phyloP scores from a whole-genome alignment of 2,797 vertebrate species.

The Sandelia bainsii region DNA sequence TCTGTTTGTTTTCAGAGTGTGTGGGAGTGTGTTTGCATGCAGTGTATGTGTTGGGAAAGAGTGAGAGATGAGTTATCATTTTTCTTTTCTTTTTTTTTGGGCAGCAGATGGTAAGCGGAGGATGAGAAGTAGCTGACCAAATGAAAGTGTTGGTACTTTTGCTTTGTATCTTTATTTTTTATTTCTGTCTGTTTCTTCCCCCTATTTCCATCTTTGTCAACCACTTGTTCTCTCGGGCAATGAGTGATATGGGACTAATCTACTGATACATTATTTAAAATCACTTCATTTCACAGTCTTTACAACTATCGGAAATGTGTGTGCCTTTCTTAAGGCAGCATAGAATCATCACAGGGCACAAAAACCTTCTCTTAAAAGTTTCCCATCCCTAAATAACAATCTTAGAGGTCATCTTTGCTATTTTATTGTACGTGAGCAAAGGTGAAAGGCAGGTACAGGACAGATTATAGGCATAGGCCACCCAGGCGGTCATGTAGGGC shows the following conservation, averaged over 20 bases:
- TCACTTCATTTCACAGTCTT: too few species aligned
- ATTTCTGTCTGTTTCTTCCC: background rate
- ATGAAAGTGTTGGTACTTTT: slow-evolving; percentile 21
- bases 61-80: slow-evolving; percentile 30
- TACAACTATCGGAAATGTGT: too few species aligned
- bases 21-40: slow-evolving; percentile 17
- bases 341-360: background rate
- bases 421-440: too few species aligned
- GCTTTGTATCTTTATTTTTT: background rate
- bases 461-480: too few species aligned
- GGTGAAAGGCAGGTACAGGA: too few species aligned
- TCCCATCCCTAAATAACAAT: too few species aligned
- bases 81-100: background rate
- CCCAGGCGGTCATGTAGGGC: too few species aligned
- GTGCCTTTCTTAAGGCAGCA: background rate
- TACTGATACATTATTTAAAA: background rate
- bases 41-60: background rate
- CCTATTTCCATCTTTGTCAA: background rate
- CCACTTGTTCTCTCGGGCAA: background rate
- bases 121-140: slow-evolving; percentile 49
- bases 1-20: background rate
- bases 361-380: background rate
- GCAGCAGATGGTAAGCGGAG: slow-evolving; percentile 48
- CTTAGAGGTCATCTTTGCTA: too few species aligned
- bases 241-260: background rate